These are phyloP conservation scores for Lypha dubia DNA, from an alignment of 2,888 invertebrate genomes.

Conservation along the genomic window DNA sequence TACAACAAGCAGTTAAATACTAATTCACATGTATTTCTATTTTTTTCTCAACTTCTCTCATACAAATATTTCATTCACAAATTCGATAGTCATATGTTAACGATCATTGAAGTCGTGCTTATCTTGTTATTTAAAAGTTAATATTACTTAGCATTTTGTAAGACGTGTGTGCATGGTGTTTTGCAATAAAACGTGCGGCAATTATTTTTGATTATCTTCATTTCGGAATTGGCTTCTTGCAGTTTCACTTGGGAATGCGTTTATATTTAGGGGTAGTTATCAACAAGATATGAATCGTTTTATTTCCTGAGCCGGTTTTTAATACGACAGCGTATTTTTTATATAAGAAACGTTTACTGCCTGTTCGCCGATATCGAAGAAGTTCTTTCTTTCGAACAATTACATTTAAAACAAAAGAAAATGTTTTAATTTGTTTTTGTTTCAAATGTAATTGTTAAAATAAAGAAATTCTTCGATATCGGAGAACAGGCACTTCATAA, in stretches of 20 bases:
- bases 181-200: background rate
- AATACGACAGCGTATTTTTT: too few relatives aligned
- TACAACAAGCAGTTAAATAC: too few relatives aligned
- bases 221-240: background rate
- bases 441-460: too few relatives aligned
- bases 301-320: too few relatives aligned
- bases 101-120: background rate
- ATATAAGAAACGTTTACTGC: too few relatives aligned
- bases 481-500: too few relatives aligned
- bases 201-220: background rate
- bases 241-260: background rate
- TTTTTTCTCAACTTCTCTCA: background rate
- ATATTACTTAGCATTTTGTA: background rate
- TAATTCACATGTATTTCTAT: background rate
- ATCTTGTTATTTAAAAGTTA: background rate
- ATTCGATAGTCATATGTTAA: background rate
- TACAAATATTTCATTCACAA: background rate
- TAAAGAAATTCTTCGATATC: too few relatives aligned
- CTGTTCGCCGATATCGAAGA: too few relatives aligned
- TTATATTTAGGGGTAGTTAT: background rate
- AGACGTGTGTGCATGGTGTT: background rate
- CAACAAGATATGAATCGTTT: too few relatives aligned
- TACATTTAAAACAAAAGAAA: too few relatives aligned
- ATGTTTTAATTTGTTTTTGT: too few relatives aligned
- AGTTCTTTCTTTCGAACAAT: too few relatives aligned